Base-by-base conservation (phyloP, 2,113 vertebrate genomes). In the Apistogramma diplotaenia region DNA sequence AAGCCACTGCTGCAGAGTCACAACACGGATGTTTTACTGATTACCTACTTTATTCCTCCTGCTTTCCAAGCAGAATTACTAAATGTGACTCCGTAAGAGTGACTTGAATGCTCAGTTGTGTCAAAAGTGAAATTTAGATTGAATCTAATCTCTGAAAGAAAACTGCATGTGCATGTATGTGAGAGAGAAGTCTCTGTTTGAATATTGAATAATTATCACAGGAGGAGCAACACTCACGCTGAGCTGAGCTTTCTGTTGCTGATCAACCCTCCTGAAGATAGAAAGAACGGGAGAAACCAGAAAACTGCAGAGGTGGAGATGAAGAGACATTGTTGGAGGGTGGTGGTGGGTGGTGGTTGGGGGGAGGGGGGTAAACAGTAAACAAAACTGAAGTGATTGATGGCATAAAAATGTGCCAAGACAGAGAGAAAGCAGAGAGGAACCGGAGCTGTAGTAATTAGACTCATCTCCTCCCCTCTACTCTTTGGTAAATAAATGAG, bases 401-500 rank as follows among this genome's bases (percentile, higher is more conserved):
- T 60, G 9, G 12, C 58, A 62, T 25, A 54, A 71, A 72, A 78
- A 40, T 4, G 57, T 78, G 31, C 60, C 7, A 8, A 75, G 49
- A 79, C 78, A 35, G 49, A 70, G 9, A 71, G 54, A 56, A 79
- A 56, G 23, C 23, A 56, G 51, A 31, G 59, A 76, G 46, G 77
- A 74, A 29, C 81, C 8, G 46, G 67, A 85, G 76, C 61, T 27
- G 2, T 43, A 46, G 81, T 87, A 82, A 90, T 91, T 88, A 84
- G 46, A 60, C 35, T 71, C 78, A 65, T 79, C 75, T 78, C 83
- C 81, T 89, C 81, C 77, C 53, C 79, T 88, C 79, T 61, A 65
- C 75, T 88, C 53, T 82, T 81, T 85, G 78, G 73, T 85, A 89
- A 87, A 89, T 89, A 86, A 92, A 89, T 1, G 29, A 86, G 81